These are phyloP conservation scores for Heliconius aoede DNA, from an alignment of 2,888 invertebrate species.

Conservation along the genomic window DNA sequence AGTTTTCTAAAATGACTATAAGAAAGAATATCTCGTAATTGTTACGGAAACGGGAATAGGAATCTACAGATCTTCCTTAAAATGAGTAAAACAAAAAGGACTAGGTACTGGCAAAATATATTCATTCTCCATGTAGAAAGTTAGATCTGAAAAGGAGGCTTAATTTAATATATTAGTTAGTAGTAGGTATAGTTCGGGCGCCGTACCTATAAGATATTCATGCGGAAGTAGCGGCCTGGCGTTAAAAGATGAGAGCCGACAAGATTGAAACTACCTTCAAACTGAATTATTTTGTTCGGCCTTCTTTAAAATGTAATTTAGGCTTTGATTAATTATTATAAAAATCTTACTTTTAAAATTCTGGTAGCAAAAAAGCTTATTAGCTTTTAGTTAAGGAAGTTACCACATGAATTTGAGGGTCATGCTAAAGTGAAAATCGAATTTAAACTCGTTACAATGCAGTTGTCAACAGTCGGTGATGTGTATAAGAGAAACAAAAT, in stretches of 20 bases:
- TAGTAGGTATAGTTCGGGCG: constrained; percentile 7
- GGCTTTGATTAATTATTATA: background rate
- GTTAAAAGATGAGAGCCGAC: constrained; percentile 24
- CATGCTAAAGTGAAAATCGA: constrained; percentile 19
- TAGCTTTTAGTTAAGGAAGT: background rate
- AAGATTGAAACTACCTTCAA: constrained; percentile 8
- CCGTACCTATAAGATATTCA: constrained; percentile 18
- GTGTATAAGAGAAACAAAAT: background rate
- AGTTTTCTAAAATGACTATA: no score
- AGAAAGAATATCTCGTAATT: no score
- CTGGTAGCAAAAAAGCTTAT: background rate
- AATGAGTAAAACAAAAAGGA: no score
- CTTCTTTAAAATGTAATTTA: constrained; percentile 4
- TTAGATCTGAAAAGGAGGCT: background rate
- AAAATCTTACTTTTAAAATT: no score
- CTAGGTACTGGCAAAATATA: no score
- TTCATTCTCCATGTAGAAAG: background rate
- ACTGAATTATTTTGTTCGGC: background rate
- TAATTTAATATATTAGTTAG: background rate
- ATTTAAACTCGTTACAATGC: constrained; percentile 24
- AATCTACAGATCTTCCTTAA: no score
- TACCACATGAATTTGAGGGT: background rate
- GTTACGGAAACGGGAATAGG: no score
- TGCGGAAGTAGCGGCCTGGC: constrained; percentile 4
- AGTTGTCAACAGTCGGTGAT: constrained; percentile 22